Evolutionary conservation across 2,888 invertebrate species (phyloP).

Genomic region (Cephus spinipes): DNA sequence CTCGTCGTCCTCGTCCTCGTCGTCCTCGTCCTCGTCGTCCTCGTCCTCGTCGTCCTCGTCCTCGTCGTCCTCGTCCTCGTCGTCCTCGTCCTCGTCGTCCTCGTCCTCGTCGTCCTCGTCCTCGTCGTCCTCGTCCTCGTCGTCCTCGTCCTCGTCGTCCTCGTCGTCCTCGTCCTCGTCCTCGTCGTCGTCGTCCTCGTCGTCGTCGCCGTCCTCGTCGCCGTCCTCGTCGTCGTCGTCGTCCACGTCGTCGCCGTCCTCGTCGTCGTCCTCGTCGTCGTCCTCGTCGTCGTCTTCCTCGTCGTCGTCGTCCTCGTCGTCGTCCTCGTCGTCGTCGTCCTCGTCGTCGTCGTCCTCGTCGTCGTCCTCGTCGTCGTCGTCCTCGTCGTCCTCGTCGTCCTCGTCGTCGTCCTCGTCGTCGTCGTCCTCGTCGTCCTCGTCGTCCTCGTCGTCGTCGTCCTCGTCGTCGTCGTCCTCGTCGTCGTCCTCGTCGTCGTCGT

Average conservation of each 20-base stretch:
- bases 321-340: background rate
- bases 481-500: background rate
- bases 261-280: too few species aligned
- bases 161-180: background rate
- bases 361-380: background rate
- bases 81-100: constrained; percentile 4
- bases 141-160: constrained; percentile 9
- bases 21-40: background rate
- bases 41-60: background rate
- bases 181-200: background rate
- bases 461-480: background rate
- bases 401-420: background rate
- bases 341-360: background rate
- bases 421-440: background rate
- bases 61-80: background rate
- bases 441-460: background rate
- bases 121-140: background rate
- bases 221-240: too few species aligned
- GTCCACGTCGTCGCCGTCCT: too few species aligned
- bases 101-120: constrained; percentile 9
- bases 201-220: too few species aligned
- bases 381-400: background rate
- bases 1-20: background rate
- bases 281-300: too few species aligned
- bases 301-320: background rate